These are phyloP conservation scores for Cynopterus sphinx DNA, from an alignment of 2,797 vertebrate genomes.

Conservation along the genomic window DNA sequence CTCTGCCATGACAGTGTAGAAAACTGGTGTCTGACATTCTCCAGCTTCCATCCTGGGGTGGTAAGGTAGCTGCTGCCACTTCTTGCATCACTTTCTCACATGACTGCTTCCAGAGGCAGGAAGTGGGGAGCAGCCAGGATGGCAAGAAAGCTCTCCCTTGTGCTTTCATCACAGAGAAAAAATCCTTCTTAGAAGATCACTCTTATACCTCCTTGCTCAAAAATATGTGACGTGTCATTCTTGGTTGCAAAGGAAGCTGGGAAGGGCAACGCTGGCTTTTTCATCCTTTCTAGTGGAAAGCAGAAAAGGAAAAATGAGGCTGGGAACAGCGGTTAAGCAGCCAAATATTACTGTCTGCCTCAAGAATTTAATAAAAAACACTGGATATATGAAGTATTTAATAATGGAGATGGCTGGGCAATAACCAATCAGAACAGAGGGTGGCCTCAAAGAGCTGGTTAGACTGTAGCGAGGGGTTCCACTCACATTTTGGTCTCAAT, in stretches of 20 bases:
- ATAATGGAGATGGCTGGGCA: background rate
- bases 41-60: background rate
- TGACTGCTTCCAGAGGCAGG: background rate
- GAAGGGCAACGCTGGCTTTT: background rate
- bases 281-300: background rate
- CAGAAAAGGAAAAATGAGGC: background rate
- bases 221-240: background rate
- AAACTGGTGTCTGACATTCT: background rate
- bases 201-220: background rate
- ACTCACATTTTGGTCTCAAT: background rate
- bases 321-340: background rate
- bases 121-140: background rate
- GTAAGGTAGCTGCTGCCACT: background rate
- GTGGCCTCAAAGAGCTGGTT: background rate
- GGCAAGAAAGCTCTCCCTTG: background rate
- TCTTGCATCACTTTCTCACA: background rate
- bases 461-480: background rate
- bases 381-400: background rate
- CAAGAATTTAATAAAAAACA: background rate
- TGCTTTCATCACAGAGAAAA: background rate
- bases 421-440: background rate
- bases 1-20: too few species aligned
- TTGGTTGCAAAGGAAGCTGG: background rate
- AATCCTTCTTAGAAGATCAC: background rate
- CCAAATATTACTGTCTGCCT: background rate